These are phyloP conservation scores for Mystacides longicornis DNA, from an alignment of 2,888 invertebrate genomes.

Conservation along the genomic window DNA sequence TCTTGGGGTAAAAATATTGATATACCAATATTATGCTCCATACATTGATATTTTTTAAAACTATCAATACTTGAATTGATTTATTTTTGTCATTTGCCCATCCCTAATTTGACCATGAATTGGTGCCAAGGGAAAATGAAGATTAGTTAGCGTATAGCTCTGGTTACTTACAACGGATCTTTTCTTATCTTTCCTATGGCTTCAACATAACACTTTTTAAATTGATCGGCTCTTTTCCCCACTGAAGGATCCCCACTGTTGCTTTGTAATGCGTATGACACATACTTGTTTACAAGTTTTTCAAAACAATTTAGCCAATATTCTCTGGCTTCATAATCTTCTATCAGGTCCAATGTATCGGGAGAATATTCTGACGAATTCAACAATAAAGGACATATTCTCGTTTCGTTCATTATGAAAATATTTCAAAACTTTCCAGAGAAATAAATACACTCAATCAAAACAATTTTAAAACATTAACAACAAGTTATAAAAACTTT, in stretches of 20 bases:
- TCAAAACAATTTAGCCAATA: slow-evolving; percentile 94
- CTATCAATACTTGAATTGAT: no score
- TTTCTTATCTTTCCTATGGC: slow-evolving; percentile 66
- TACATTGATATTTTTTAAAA: no score
- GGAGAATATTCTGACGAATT: slow-evolving; percentile 78
- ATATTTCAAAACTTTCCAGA: neutral
- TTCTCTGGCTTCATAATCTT: slow-evolving; percentile 75
- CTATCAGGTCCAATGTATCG: slow-evolving; percentile 84
- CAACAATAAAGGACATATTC: slow-evolving; percentile 67
- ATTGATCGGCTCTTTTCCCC: slow-evolving; percentile 68
- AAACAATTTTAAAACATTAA: neutral
- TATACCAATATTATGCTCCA: no score
- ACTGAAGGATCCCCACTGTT: slow-evolving; percentile 59
- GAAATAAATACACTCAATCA: neutral
- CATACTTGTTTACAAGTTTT: slow-evolving; percentile 77
- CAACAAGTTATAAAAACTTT: no score
- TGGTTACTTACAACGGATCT: slow-evolving; percentile 68
- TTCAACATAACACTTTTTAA: slow-evolving; percentile 75
- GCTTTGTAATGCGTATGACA: slow-evolving; percentile 72
- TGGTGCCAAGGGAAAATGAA: no score
- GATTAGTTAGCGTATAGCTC: no score
- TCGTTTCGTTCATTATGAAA: slow-evolving; percentile 36
- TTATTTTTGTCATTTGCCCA: no score
- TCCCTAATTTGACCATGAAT: no score
- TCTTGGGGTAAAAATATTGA: no score